Evolutionary conservation across 92 coral and sea anemone species (phyloP).

Genomic region (Phenganax marumi): DNA sequence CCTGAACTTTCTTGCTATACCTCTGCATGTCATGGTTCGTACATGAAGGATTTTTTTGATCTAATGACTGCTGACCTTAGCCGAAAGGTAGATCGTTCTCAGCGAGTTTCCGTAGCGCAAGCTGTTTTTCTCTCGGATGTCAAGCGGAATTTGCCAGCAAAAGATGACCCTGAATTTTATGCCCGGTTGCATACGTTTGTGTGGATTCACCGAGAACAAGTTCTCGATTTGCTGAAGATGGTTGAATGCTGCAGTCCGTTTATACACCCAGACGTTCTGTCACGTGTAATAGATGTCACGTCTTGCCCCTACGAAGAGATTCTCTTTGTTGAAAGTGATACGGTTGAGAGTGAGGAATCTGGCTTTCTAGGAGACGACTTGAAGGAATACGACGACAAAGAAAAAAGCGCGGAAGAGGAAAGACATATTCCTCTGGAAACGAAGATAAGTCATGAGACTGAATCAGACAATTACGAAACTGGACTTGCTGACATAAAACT

Average conservation of each 20-base stretch:
- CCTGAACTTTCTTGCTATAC: constrained; percentile 54
- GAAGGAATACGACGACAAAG: neutral
- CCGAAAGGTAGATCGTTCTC: constrained; percentile 41
- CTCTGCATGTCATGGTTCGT: constrained; percentile 14
- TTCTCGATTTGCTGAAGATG: constrained; percentile 63
- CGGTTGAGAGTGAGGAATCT: neutral
- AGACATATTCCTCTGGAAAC: constrained; percentile 1
- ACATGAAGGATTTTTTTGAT: constrained; percentile 82
- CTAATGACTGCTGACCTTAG: constrained; percentile 64
- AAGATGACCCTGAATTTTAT: constrained; percentile 40
- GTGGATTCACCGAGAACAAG: constrained; percentile 64
- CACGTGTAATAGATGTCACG: neutral
- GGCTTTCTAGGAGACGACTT: neutral
- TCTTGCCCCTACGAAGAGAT: neutral
- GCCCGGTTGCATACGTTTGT: constrained; percentile 68
- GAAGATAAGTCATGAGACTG: neutral
- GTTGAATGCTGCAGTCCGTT: constrained; percentile 31
- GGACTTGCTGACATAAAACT: neutral
- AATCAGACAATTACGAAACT: neutral
- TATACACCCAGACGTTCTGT: neutral
- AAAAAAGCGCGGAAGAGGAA: constrained; percentile 3
- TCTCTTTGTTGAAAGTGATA: constrained; percentile 1
- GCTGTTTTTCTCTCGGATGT: constrained; percentile 61
- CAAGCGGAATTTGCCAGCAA: constrained; percentile 34
- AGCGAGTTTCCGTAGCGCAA: constrained; percentile 67